Evolutionary conservation across 1,140 invertebrate species (phyloP), one percentile per base, ranked within the genome.

Genomic region (Archegozetes longisetosus): DNA sequence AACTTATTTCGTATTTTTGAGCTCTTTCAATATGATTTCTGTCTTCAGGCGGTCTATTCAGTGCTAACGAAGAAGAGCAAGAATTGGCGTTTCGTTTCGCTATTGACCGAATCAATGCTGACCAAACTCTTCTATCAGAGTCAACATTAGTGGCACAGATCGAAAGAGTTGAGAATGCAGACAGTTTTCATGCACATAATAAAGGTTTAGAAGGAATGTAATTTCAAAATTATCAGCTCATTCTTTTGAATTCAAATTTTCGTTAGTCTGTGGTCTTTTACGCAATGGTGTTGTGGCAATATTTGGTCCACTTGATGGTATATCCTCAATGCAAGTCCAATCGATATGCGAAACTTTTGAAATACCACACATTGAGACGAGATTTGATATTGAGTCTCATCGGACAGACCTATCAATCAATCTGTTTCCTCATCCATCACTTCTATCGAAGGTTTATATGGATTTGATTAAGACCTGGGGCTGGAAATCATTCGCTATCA

Each of bases 341-440:
- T 89, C 87, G 60, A 93, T 96, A 66, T 94, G 89, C 71, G 90
- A 94, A 73, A 87, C 88, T 23, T 88, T 93, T 82, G 90, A 94
- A 74, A 84, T 94, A 66, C 90, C 90, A 1, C 89, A 95, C 72
- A 78, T 96, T 67, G 88, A 93, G 73, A 90, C 88, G 55, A 78
- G 88, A 62, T 93, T 89, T 88, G 86, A 92, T 72, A 88, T 84
- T 70, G 76, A 85, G 50, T 74, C 84, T 52, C 73, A 65, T 65
- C 77, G 86, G 51, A 86, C 90, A 70, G 88, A 86, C 66, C 91
- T 87, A 70, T 80, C 91, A 24, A 87, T 96, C 65, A 94, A 93
- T 75, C 78, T 96, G 23, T 91, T 88, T 75, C 90, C 46, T 20
- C 2, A 26, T 48, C 87, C 88, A 12, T 83, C 83, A 57, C 83